Evolutionary conservation across 2,888 invertebrate species (phyloP), one percentile per base, ranked within the genome.

Genomic region (Drosophila borborema): DNA sequence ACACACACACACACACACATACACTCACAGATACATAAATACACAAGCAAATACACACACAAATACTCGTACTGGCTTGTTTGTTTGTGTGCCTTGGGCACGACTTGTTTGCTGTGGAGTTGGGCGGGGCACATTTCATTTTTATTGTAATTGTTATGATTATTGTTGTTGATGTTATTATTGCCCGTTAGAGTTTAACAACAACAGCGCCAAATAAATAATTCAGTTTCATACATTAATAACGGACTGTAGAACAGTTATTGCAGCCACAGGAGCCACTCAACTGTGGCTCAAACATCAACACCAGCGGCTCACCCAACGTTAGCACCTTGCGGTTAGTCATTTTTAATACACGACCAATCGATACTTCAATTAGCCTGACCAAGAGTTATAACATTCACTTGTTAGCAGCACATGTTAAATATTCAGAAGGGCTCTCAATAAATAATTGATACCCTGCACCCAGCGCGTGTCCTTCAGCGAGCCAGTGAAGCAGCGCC

Each of bases 81-180:
- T 40, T 59, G 20, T 36, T 51, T 51, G 23, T 38, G 18, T 20
- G 34, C 40, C 38, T 64, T 63, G 73, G 28, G 48, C 38, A 5
- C 14, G 20, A 2, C 31, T 51, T 53, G 14, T 38, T 46, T 53
- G 48, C 28, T 16, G 1, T 2, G 28, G n/a, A 16, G 40, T 2
- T 8, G 48, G 49, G 49, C 64, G 63, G 56, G 53, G 31, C 54
- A 43, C 68, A 64, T 64, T 82, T 85, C 64, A 64, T 55, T 77
- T 80, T 74, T 74, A 86, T 78, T 82, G 72, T 74, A 73, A 82
- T 73, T 65, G 76, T 81, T 78, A 80, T 64, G 81, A 61, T 75
- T 81, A 81, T 89, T 72, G 73, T 69, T 71, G 61, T 23, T 51
- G 51, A 36, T 41, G 55, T 55, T 41, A 55, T 55, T 40, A 41